Evolutionary conservation across 2,888 invertebrate species (phyloP).

Genomic region (Augochlorella aurata): DNA sequence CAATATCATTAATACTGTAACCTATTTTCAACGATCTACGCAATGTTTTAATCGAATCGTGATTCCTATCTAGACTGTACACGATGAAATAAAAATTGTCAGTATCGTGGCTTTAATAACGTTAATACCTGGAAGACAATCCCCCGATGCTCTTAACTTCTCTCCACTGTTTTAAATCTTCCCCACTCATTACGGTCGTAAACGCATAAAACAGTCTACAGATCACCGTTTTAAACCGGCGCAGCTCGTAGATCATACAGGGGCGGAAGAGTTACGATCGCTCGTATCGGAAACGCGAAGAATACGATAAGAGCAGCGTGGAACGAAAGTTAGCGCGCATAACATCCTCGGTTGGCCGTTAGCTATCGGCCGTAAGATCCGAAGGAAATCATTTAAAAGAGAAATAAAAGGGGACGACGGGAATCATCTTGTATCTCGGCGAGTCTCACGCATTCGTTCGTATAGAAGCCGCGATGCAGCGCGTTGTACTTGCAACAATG

Average conservation of each 20-base stretch:
- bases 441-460: conserved; percentile 42
- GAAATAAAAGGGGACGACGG: neutral
- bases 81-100: too few relatives aligned
- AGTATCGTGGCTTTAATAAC: too few relatives aligned
- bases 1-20: too few relatives aligned
- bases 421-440: conserved; percentile 36
- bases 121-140: neutral
- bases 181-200: neutral
- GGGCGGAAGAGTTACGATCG: conserved; percentile 1
- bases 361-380: neutral
- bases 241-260: neutral
- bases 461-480: neutral
- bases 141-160: neutral
- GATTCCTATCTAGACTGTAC: too few relatives aligned
- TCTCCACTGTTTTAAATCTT: neutral
- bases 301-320: conserved; percentile 6
- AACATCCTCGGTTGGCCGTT: conserved; percentile 40
- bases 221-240: neutral
- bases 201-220: neutral
- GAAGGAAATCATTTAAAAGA: conserved; percentile 45
- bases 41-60: too few relatives aligned
- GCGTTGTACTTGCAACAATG: conserved; percentile 36
- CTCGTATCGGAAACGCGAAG: neutral
- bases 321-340: conserved; percentile 40
- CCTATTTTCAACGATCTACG: too few relatives aligned